Conservation (phyloP, 1,140 invertebrate species). For the Drosophila elegans region DNA sequence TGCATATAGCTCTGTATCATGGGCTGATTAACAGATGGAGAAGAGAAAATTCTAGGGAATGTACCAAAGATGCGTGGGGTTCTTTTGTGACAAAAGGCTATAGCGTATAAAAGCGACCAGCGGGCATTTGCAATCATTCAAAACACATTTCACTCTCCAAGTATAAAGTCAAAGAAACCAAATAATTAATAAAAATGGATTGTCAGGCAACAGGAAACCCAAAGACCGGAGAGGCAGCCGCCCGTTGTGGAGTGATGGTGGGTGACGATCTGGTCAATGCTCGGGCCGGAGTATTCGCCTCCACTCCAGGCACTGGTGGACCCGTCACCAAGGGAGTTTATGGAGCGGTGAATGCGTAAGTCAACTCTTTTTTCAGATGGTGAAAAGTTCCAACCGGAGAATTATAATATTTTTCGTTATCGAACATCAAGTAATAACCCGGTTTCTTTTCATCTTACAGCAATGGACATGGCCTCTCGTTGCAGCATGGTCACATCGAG, state of each 20-base stretch:
- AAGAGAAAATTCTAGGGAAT: conserved; percentile 7
- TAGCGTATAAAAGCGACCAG: conserved; percentile 48
- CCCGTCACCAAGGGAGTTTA: conserved; percentile 68
- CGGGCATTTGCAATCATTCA: conserved; percentile 14
- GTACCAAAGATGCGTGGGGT: conserved; percentile 8
- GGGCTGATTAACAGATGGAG: conserved; percentile 7
- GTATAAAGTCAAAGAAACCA: conserved; percentile 11
- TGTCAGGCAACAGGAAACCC: conserved; percentile 49
- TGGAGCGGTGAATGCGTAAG: conserved; percentile 65
- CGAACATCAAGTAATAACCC: no score
- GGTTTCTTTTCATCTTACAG: conserved; percentile 19
- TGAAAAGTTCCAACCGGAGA: no score
- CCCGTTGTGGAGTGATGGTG: conserved; percentile 20
- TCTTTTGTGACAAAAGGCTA: conserved; percentile 15
- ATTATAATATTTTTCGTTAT: no score
- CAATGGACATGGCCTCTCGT: conserved; percentile 50
- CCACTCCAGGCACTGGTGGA: conserved; percentile 33
- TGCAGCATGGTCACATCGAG: conserved; percentile 58
- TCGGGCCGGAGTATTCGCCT: conserved; percentile 57
- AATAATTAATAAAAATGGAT: conserved; percentile 37
- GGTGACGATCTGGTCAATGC: conserved; percentile 51
- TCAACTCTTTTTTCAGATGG: neutral
- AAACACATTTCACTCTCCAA: conserved; percentile 1
- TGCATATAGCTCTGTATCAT: conserved; percentile 12
- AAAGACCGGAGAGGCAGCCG: conserved; percentile 56